A percentile compares a stretch with the other conserved stretches of the same genome.
phyloP scores from a whole-genome alignment of 2,888 invertebrate genomes.

The Drosophila phalerata region DNA sequence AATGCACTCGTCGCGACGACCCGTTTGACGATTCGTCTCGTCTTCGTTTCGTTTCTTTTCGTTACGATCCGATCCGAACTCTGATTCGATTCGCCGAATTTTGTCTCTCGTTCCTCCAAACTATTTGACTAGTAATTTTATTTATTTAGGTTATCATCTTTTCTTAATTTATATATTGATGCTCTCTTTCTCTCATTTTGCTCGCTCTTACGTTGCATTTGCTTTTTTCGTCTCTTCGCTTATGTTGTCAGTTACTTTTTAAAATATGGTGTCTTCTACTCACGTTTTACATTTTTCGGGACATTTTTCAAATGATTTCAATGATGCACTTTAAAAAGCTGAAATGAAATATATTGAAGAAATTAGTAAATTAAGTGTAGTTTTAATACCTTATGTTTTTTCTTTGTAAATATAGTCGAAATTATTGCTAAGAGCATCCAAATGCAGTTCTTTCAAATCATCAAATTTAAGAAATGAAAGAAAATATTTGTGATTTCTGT shows the following conservation, averaged over 20 bases:
- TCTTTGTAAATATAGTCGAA: background rate
- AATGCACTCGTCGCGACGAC: slow-evolving; percentile 40
- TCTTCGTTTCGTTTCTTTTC: slow-evolving; percentile 11
- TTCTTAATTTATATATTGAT: slow-evolving; percentile 29
- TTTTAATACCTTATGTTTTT: background rate
- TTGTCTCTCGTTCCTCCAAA: slow-evolving; percentile 36
- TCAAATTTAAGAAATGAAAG: too few relatives aligned
- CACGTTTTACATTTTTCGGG: slow-evolving; percentile 38
- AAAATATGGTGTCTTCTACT: slow-evolving; percentile 19
- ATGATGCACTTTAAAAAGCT: slow-evolving; percentile 49
- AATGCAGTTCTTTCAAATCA: too few relatives aligned
- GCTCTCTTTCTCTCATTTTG: slow-evolving; percentile 4
- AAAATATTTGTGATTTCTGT: too few relatives aligned
- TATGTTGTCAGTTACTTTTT: slow-evolving; percentile 23
- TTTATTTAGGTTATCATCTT: slow-evolving; percentile 74
- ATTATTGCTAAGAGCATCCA: background rate
- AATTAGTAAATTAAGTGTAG: background rate
- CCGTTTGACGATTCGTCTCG: slow-evolving; percentile 27
- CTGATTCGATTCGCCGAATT: slow-evolving; percentile 5
- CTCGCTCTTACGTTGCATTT: slow-evolving; percentile 20
- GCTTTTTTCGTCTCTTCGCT: slow-evolving; percentile 4
- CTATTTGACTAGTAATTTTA: slow-evolving; percentile 67
- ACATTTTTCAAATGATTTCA: slow-evolving; percentile 44
- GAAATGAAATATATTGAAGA: slow-evolving; percentile 30
- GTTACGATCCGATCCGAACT: background rate